Evolutionary conservation across 2,797 vertebrate genomes (phyloP), one percentile per base, ranked within the genome.

Genomic region (Enteromius viviparus): DNA sequence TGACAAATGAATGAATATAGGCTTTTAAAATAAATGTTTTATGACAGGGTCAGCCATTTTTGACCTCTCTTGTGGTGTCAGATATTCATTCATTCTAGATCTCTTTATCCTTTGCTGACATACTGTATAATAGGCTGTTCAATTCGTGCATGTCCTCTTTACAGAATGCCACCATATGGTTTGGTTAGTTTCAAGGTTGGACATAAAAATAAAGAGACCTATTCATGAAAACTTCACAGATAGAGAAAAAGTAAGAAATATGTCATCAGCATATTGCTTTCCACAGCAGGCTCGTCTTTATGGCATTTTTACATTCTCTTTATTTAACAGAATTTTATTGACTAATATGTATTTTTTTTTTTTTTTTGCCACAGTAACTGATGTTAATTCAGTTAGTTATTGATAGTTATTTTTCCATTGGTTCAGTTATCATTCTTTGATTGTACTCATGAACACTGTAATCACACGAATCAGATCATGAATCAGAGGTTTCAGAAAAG

Each of bases 401-500:
- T 55, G 45, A n/a, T 14, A 26, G 51, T 34, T 40, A n/a, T 1
- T 40, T 40, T 40, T 40, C 5, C 37, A 40, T 40, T 40, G 75
- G 68, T 83, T 83, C 17, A 74, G 26, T 84, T 76, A 60, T 21
- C 21, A 32, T 65, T 80, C 82, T 84, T 75, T 87, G 60, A 72
- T 79, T 79, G 23, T 68, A 29, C 21, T 74, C 42, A 21, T 85
- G 78, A 87, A 85, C 83, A 84, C 80, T 62, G 77, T 85, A 37
- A 85, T 66, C 49, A 8, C 17, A 90, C n/a, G n/a, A n/a, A n/a
- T n/a, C n/a, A n/a, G n/a, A n/a, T n/a, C n/a, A n/a, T 86, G 86
- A 87, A 91, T 89, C 81, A 91, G 89, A 89, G 91, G 89, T 86
- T 84, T 86, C 78, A 83, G 47, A 87, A 81, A 84, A 88, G 89